Base-by-base conservation (phyloP, 2,888 invertebrate species). In the Andrena bicolor region DNA sequence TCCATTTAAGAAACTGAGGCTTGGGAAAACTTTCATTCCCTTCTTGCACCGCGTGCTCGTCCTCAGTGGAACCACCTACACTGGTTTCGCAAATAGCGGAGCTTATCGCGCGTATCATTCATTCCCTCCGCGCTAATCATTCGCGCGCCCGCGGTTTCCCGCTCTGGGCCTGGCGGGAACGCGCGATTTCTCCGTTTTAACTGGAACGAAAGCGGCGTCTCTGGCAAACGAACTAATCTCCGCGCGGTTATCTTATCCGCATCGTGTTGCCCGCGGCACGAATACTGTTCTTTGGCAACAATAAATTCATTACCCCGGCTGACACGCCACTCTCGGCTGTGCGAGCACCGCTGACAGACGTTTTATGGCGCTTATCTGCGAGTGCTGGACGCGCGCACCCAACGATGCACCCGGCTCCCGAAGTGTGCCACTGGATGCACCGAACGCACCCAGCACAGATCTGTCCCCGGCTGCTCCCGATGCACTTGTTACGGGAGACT, bases 281-380 rank as follows among this genome's bases (percentile, higher is more conserved):
- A 74, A 76, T 73, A 63, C 72, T n/a, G 69, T 60, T 61, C 77
- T 68, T 35, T 8, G 69, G 60, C 28, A 74, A 81, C 84, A 79
- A 85, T 85, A 85, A 85, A 85, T 85, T 84, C 81, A 84, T 85
- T 81, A 79, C 71, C 32, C 58, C 53, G 76, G 26, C 70, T 53
- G 84, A 76, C 80, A 51, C 71, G 76, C 41, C 28, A 20, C 65
- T 68, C 26, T 20, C 48, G 63, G 28, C 49, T 23, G 41, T 71
- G 30, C 58, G 32, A 73, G 58, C 70, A 48, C 32, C 53, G 66
- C 66, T 82, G 79, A 84, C 78, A 81, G 78, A 81, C 84, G 64
- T 79, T 82, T 85, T 76, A 82, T 66, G 63, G 41, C 61, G 82
- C 79, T 84, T 85, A 84, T 84, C 85, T 69, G 7, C 63, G 58